Conservation (phyloP, 2,113 vertebrate genomes). For the Chionodraco myersi region DNA sequence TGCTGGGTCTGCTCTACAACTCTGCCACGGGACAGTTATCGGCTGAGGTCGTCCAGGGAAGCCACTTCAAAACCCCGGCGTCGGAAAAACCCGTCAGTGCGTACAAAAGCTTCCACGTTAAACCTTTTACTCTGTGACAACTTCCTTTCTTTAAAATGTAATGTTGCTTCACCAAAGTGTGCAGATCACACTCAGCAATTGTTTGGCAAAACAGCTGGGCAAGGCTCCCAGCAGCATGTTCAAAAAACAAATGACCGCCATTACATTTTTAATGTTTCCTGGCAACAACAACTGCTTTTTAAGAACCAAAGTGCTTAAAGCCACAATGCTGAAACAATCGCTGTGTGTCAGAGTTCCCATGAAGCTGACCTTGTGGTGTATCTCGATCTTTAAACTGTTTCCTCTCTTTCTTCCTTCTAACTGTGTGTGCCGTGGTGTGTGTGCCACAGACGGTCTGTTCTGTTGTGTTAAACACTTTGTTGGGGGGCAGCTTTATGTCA, state of each 20-base stretch:
- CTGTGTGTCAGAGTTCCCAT: constrained; percentile 11
- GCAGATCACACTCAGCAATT: constrained; percentile 16
- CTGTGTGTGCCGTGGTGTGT: constrained; percentile 53
- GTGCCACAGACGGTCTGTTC: constrained; percentile 93
- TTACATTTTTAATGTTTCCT: constrained; percentile 31
- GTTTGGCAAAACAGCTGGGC: constrained; percentile 41
- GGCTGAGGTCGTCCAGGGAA: constrained; percentile 98
- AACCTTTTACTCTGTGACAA: neutral
- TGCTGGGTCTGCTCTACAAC: constrained; percentile 95
- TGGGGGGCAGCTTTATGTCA: constrained; percentile 99
- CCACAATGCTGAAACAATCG: constrained; percentile 23
- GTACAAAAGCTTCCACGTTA: constrained; percentile 17
- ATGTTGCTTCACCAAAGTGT: neutral
- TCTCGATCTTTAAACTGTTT: constrained; percentile 25
- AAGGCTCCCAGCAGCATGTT: constrained; percentile 12
- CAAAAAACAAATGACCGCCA: neutral
- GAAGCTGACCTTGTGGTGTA: constrained; percentile 22
- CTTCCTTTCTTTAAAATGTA: neutral
- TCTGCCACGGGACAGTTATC: constrained; percentile 94
- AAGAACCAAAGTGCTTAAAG: constrained; percentile 24
- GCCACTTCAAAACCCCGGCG: constrained; percentile 96
- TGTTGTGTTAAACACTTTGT: constrained; percentile 99
- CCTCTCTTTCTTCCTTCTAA: constrained; percentile 63
- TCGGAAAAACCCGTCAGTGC: constrained; percentile 92
- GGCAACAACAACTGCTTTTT: constrained; percentile 27